Evolutionary conservation across 2,888 invertebrate genomes (phyloP), one percentile per base, ranked within the genome.

Genomic region (Netelia inedita): DNA sequence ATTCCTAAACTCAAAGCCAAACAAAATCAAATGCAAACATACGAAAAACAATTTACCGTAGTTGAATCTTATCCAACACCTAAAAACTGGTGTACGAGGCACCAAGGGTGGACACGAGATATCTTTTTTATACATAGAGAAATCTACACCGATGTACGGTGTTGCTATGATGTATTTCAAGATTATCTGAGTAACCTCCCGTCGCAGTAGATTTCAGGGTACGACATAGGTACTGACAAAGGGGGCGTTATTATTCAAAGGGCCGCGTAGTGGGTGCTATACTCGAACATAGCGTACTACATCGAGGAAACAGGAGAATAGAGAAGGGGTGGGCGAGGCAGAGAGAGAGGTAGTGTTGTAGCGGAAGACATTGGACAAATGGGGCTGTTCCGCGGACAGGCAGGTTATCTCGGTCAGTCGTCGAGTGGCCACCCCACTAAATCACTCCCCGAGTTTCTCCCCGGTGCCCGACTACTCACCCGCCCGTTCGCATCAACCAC

Each of bases 391-490:
- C 92, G 92, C 89, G 90, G 92, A 93, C 93, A 91, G 92, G 89
- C 92, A 90, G 92, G 92, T 92, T 93, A 93, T 93, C 92, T 92
- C 91, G 92, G 92, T 91, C 92, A 92, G 91, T 92, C 91, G 92
- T 92, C 92, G 92, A 92, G 91, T 91, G 88, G 91, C 91, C 91
- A 92, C 92, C 92, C 92, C 90, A 91, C 91, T 93, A 93, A 93
- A 92, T 93, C 93, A 93, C 92, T 92, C 91, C 87, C 83, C 88
- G 82, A 82, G 82, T 61, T 86, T 90, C 90, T 90, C 90, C 90
- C 89, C 90, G 88, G 87, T 88, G 88, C 86, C 88, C 86, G 88
- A 86, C 81, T 89, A 87, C 86, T 83, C 89, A 86, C 85, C 87
- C 86, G 87, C 86, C 83, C 63, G 61, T 50, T 73, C 72, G 59